Base-by-base conservation (phyloP, 2,113 vertebrate species). In the Laterallus jamaicensis region DNA sequence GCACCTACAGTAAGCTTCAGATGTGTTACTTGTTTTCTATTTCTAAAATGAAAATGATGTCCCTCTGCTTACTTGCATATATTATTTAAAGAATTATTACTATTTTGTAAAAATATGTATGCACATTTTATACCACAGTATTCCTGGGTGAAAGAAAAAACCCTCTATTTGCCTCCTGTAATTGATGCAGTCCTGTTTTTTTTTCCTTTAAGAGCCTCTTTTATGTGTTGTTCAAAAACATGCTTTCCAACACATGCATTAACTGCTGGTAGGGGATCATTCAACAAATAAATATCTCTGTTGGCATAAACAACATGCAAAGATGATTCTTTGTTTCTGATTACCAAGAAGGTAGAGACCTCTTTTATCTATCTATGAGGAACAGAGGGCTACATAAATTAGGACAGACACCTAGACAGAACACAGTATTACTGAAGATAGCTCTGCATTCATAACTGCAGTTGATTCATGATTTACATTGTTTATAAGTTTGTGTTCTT, bases 301-400 rank as follows among this genome's bases (percentile, higher is more conserved):
- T 98, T 95, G 12, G 98, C 98, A 76, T 98, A 99, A 86, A 99
- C 91, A 0, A 98, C 97, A 8, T 97, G 96, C 35, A 98, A 98
- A 95, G 83, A 98, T 98, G 82, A 98, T 95, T 66, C 97, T 97
- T 97, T 98, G 98, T 86, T 98, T 98, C 97, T 99, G 98, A 3
- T 98, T 98, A 54, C 98, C 98, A 2, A 98, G 98, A 77, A 98
- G 96, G 84, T 98, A 98, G 62, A 99, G 84, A 15, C 97, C 98
- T 40, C 97, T 95, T 90, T 98, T 98, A 40, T 98, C 98, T 12
- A 97, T 97, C 98, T 99, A 79, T 95, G 15, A 32, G n/a, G 55
- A 59, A 93, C 37, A 73, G 54, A 67, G 1, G 39, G 35, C 32
- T 21, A 29, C 12, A 31, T n/a, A 26, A 78, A 39, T 75, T 14